A percentile compares a stretch with the other conserved stretches of the same genome.
phyloP scores from a whole-genome alignment of 1,140 invertebrate species.

The Pseudomyrmex cubaensis region DNA sequence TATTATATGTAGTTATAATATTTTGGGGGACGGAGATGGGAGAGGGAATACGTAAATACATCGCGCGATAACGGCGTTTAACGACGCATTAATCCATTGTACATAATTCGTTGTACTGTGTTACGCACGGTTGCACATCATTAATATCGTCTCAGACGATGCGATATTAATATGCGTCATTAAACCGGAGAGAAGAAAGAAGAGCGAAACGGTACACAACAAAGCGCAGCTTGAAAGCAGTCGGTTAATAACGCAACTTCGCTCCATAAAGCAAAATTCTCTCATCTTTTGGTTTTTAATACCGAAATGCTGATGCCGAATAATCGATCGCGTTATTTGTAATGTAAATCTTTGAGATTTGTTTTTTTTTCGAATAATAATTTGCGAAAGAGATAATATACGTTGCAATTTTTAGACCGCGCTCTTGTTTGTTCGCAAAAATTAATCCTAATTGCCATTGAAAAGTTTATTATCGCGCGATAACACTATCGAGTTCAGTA shows the following conservation, averaged over 20 bases:
- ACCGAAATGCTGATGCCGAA: not conserved
- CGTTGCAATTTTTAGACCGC: not conserved
- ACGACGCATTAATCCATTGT: constrained; percentile 4
- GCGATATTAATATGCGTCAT: constrained; percentile 18
- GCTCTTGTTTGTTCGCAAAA: not conserved
- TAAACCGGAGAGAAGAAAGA: not conserved
- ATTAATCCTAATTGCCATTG: constrained; percentile 4
- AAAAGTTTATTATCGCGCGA: constrained; percentile 11
- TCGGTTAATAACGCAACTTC: constrained; percentile 4
- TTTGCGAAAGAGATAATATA: not conserved
- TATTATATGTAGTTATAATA: constrained; percentile 13
- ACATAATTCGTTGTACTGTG: constrained; percentile 2
- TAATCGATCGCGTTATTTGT: not conserved
- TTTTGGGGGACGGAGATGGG: not conserved
- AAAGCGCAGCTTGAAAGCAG: not conserved
- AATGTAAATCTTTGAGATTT: not conserved
- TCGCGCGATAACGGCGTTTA: not conserved
- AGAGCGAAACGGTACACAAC: not conserved
- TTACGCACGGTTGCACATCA: not conserved
- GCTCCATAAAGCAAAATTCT: not conserved
- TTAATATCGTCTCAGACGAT: constrained; percentile 21
- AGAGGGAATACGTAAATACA: not conserved
- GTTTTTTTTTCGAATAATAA: not conserved
- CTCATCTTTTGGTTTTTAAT: no score
- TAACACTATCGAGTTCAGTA: not conserved